Evolutionary conservation across 2,888 invertebrate species (phyloP).

Genomic region (Drosophila formosana): DNA sequence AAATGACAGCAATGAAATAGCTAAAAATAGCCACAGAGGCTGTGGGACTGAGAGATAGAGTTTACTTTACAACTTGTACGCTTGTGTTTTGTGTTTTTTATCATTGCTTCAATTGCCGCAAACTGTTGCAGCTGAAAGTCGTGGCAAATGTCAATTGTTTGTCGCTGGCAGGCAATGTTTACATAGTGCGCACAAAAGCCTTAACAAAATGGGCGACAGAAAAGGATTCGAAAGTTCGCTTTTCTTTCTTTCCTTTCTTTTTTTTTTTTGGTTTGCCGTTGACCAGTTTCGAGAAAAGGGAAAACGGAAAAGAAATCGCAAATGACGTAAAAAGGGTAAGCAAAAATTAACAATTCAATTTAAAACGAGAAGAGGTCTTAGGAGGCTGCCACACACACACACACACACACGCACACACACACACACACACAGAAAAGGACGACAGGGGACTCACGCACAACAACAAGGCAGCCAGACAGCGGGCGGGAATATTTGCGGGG

Average conservation of each 20-base stretch:
- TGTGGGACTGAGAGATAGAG: conserved; percentile 17
- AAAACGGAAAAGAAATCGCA: conserved; percentile 27
- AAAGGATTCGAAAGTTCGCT: conserved; percentile 40
- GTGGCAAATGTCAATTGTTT: conserved; percentile 60
- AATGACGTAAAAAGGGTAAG: conserved; percentile 57
- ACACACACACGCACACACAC: too few species aligned
- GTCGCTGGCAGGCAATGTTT: conserved; percentile 69
- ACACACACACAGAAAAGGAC: too few species aligned
- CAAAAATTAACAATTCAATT: conserved; percentile 79
- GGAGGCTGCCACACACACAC: conserved; percentile 23
- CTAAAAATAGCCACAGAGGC: conserved; percentile 49
- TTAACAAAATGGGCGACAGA: conserved; percentile 45
- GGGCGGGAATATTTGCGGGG: not conserved
- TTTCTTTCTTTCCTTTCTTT: conserved; percentile 4
- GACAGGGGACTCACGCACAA: conserved; percentile 34
- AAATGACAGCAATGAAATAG: conserved; percentile 45
- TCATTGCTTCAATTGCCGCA: conserved; percentile 53
- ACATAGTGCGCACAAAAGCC: conserved; percentile 62
- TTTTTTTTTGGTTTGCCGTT: not conserved
- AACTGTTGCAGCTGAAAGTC: conserved; percentile 53
- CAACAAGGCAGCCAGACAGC: not conserved
- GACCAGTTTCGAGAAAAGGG: not conserved
- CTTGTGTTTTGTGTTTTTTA: conserved; percentile 10
- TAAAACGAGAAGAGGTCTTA: conserved; percentile 49
- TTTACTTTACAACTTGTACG: conserved; percentile 6